Evolutionary conservation across 2,797 vertebrate species (phyloP), one percentile per base, ranked within the genome.

Genomic region (Borostomias antarcticus): DNA sequence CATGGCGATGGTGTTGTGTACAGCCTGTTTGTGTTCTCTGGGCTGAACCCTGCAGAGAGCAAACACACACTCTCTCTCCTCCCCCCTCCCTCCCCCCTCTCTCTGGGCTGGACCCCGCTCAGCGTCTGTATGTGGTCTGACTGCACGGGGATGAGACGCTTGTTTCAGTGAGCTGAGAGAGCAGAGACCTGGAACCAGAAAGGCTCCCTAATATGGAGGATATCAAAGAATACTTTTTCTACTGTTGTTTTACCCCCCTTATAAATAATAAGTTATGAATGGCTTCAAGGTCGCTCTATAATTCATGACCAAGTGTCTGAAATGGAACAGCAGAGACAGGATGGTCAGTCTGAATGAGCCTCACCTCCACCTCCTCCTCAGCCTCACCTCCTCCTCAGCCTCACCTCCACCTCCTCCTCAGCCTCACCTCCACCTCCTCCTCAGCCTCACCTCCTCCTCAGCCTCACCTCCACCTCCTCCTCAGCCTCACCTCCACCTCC

Each of bases 251-350:
- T 59, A 60, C 69, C 43, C 56, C n/a, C 17, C 61, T 61, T 58
- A 63, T 90, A 86, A 92, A n/a, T n/a, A n/a, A n/a, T n/a, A n/a
- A n/a, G n/a, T 92, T 84, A 89, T 88, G 62, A 13, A 91, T 85
- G 82, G 26, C 45, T 72, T 67, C 77, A 79, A 75, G 70, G 68
- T 70, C 54, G 75, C 73, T 91, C 73, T 74, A 88, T 91, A 86
- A 90, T 90, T 89, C 75, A 90, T 84, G 69, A 48, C 3, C 17
- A 23, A 4, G 37, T 69, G 86, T 86, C 80, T 84, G 82, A 85
- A 86, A 85, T 74, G 81, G 82, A 73, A 62, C 50, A 78, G 73
- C 73, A 62, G 74, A 75, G 60, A 47, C 56, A 62, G 78, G 73
- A 65, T 26, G 70, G 50, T 7, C 35, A 9, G 40, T 10, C 56